A percentile compares a stretch with the other conserved stretches of the same genome.
Conservation (phyloP, 2,888 invertebrate species). For the Pachymerium ferrugineum region DNA sequence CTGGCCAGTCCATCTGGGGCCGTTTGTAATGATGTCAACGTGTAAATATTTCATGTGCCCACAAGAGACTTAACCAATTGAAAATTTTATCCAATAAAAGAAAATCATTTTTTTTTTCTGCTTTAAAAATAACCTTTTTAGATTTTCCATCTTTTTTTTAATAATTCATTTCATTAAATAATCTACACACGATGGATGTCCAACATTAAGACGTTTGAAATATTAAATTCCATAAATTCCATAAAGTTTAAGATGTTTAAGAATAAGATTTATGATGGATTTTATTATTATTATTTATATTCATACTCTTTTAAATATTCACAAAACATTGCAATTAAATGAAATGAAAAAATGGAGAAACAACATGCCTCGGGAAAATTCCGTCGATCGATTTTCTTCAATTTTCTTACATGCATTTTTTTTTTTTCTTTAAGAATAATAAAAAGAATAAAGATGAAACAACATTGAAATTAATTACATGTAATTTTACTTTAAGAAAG, state of each 20-base stretch:
- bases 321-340: constrained; percentile 20
- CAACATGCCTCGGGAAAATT: constrained; percentile 2
- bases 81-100: constrained; percentile 9
- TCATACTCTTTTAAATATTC: not conserved
- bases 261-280: constrained; percentile 25
- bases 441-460: not conserved
- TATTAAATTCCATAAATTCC: constrained; percentile 27
- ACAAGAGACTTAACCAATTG: not conserved
- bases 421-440: not conserved
- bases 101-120: not conserved
- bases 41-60: constrained; percentile 18
- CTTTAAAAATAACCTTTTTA: too few relatives aligned
- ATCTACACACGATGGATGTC: constrained; percentile 16
- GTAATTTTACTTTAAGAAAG: too few relatives aligned
- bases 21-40: constrained; percentile 27
- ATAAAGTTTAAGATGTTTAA: constrained; percentile 5
- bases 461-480: not conserved
- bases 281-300: not conserved
- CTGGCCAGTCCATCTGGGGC: constrained; percentile 23
- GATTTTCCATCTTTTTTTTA: too few relatives aligned
- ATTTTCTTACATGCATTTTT: not conserved
- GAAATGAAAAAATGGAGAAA: not conserved
- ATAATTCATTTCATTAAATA: constrained; percentile 27
- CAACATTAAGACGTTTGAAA: constrained; percentile 16
- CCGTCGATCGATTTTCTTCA: constrained; percentile 24